A percentile compares a stretch with the other conserved stretches of the same genome.
These are phyloP conservation scores for Parotia lawesii DNA, from an alignment of 2,113 vertebrate species.

Conservation along the genomic window DNA sequence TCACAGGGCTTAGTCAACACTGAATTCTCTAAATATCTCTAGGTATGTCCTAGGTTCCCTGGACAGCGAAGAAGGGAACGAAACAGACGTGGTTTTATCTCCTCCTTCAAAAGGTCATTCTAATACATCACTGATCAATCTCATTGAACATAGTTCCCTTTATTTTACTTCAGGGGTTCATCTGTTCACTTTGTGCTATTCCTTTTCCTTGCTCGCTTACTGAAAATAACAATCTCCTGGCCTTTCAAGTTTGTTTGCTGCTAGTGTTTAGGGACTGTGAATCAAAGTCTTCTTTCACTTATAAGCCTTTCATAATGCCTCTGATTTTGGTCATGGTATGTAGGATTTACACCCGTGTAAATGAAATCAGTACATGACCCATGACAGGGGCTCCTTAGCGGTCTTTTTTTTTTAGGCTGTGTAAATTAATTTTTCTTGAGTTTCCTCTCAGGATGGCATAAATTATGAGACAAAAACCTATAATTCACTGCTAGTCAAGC, in stretches of 20 bases:
- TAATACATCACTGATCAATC: background rate
- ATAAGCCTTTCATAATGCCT: background rate
- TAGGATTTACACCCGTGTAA: conserved; percentile 32
- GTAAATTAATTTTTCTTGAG: conserved; percentile 47
- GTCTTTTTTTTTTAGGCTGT: conserved; percentile 20
- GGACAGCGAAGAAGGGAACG: background rate
- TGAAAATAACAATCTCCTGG: background rate
- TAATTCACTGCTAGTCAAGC: background rate
- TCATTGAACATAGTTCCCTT: background rate
- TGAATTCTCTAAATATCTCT: background rate
- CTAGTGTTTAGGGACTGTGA: background rate
- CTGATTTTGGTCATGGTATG: background rate
- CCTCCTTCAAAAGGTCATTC: background rate
- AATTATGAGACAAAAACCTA: conserved; percentile 30
- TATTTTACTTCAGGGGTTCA: background rate
- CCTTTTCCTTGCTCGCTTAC: background rate
- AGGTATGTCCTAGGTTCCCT: background rate
- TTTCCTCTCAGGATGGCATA: conserved; percentile 8
- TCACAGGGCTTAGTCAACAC: background rate
- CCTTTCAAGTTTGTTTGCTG: background rate
- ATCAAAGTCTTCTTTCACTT: background rate
- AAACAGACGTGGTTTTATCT: background rate
- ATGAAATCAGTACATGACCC: conserved; percentile 20
- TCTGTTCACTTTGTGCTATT: background rate
- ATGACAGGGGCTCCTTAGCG: background rate